These are phyloP conservation scores for Proterorhinus semilunaris DNA, from an alignment of 2,113 vertebrate species.

Conservation along the genomic window DNA sequence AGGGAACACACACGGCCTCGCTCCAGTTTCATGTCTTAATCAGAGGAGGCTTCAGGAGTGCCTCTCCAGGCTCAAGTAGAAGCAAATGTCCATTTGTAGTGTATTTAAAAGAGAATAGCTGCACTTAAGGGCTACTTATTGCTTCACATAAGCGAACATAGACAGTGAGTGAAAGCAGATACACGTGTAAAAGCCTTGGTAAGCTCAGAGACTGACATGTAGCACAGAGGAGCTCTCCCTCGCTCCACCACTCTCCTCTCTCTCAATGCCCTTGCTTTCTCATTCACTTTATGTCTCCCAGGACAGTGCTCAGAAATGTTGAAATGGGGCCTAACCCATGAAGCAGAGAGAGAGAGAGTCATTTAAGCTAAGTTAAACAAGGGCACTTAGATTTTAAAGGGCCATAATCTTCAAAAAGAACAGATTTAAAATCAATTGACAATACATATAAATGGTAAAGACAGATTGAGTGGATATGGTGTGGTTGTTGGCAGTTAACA, in stretches of 20 bases:
- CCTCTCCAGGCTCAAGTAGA: conserved; percentile 69
- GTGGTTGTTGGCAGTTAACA: conserved; percentile 44
- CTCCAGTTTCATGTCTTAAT: conserved; percentile 70
- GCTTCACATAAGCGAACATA: conserved; percentile 48
- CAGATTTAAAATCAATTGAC: conserved; percentile 73
- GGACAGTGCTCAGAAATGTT: conserved; percentile 74
- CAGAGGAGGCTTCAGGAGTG: conserved; percentile 60
- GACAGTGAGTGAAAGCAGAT: conserved; percentile 61
- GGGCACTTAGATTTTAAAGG: conserved; percentile 75
- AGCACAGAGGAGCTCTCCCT: conserved; percentile 34
- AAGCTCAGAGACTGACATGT: conserved; percentile 49
- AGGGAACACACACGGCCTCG: conserved; percentile 48
- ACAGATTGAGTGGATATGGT: conserved; percentile 53
- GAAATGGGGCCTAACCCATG: conserved; percentile 71
- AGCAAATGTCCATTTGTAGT: conserved; percentile 68
- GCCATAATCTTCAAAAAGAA: conserved; percentile 72
- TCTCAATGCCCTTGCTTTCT: conserved; percentile 66
- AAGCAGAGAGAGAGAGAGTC: conserved; percentile 71
- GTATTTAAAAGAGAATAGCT: conserved; percentile 71
- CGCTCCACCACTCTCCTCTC: conserved; percentile 28
- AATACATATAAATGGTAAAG: conserved; percentile 68
- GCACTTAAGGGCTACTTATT: conserved; percentile 69
- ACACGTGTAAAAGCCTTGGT: conserved; percentile 51
- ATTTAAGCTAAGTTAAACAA: conserved; percentile 77
- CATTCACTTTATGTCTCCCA: conserved; percentile 74